Conservation (phyloP, 2,113 vertebrate species). For the Perccottus glenii region DNA sequence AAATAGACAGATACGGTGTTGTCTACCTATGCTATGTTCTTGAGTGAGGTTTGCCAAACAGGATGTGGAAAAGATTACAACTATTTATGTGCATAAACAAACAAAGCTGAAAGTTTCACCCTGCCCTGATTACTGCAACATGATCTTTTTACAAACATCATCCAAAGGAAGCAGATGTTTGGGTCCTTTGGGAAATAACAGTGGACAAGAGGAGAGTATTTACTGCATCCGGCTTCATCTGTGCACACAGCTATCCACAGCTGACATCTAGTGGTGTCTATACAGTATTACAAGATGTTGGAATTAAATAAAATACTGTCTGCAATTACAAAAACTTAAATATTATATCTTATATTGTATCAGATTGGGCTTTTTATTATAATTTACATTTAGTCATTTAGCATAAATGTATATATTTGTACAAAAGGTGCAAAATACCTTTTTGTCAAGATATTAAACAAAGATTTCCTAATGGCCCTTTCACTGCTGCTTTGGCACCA, state of each 20-base stretch:
- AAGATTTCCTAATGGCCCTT: too few relatives aligned
- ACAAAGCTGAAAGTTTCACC: not conserved
- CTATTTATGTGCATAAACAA: not conserved
- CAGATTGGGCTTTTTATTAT: too few relatives aligned
- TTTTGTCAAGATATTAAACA: too few relatives aligned
- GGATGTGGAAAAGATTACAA: not conserved
- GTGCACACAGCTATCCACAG: not conserved
- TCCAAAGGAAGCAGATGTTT: constrained; percentile 12
- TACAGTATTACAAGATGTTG: constrained; percentile 35
- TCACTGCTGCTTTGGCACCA: not conserved
- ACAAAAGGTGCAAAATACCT: too few relatives aligned
- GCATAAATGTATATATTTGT: too few relatives aligned
- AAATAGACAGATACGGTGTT: not conserved
- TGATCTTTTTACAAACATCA: constrained; percentile 27
- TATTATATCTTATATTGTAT: too few relatives aligned
- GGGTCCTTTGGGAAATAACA: constrained; percentile 1
- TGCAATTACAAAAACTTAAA: too few relatives aligned
- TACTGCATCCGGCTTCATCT: not conserved
- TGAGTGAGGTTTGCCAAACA: not conserved
- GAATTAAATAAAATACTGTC: too few relatives aligned
- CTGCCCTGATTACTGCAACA: not conserved
- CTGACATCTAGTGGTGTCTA: constrained; percentile 60
- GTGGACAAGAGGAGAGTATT: not conserved
- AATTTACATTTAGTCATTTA: too few relatives aligned
- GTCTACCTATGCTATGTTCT: not conserved